Evolutionary conservation across 2,113 vertebrate species (phyloP).

Genomic region (Platichthys stellatus): DNA sequence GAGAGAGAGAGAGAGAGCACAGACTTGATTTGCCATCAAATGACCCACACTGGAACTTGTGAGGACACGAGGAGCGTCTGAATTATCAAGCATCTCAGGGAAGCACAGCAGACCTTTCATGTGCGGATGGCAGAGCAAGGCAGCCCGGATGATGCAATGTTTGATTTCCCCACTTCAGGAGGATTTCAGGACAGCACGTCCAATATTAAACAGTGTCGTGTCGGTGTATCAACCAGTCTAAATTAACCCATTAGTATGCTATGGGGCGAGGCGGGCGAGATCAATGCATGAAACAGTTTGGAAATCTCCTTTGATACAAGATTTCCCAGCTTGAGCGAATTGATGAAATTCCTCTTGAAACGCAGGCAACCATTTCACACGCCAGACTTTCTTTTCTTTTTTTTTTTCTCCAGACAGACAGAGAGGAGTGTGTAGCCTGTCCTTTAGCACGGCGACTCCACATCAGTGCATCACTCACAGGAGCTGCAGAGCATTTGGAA

Average conservation of each 20-base stretch:
- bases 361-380: constrained; percentile 77
- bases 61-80: constrained; percentile 57
- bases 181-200: constrained; percentile 63
- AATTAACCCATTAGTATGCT: constrained; percentile 82
- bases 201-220: constrained; percentile 76
- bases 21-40: constrained; percentile 46
- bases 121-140: constrained; percentile 61
- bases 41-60: constrained; percentile 54
- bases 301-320: constrained; percentile 82
- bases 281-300: constrained; percentile 80
- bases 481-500: constrained; percentile 17
- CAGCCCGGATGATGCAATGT: constrained; percentile 72
- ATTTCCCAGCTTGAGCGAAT: constrained; percentile 79
- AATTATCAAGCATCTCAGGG: constrained; percentile 54
- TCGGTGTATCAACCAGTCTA: constrained; percentile 71
- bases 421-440: constrained; percentile 35
- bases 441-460: constrained; percentile 39
- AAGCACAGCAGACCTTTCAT: constrained; percentile 61
- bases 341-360: constrained; percentile 81
- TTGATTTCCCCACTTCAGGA: constrained; percentile 73
- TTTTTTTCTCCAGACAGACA: constrained; percentile 54
- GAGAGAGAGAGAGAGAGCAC: background rate
- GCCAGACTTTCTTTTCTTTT: constrained; percentile 45
- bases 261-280: constrained; percentile 52
- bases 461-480: constrained; percentile 8